phyloP scores from a whole-genome alignment of 1,140 invertebrate species.

The Antheraea mylitta region DNA sequence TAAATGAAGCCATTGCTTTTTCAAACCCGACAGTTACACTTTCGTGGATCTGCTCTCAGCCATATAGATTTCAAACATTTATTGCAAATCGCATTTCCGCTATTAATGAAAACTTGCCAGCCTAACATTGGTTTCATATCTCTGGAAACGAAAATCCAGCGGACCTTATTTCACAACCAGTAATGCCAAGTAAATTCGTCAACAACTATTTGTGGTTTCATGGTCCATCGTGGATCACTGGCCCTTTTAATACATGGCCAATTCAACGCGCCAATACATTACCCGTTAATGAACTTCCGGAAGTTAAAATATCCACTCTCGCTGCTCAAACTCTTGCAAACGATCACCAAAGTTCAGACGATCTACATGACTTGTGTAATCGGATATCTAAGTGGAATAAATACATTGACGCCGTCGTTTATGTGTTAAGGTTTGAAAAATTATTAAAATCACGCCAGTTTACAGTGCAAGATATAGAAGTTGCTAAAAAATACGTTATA shows the following conservation, averaged over 20 bases:
- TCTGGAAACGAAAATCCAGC: not conserved
- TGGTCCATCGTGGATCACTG: not conserved
- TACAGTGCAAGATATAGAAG: not conserved
- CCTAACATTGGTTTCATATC: not conserved
- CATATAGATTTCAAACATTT: conserved; percentile 1
- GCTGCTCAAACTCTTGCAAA: not conserved
- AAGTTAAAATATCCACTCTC: not conserved
- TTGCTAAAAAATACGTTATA: conserved; percentile 4
- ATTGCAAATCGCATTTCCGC: not conserved
- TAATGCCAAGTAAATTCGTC: not conserved
- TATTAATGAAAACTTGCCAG: not conserved
- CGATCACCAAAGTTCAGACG: not conserved
- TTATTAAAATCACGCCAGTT: not conserved
- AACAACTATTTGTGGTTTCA: not conserved
- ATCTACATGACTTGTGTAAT: not conserved
- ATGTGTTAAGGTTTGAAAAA: conserved; percentile 5
- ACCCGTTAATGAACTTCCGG: not conserved
- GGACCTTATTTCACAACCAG: not conserved
- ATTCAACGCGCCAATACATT: not conserved
- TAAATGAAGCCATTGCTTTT: not conserved
- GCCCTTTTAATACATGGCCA: not conserved
- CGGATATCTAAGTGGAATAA: not conserved
- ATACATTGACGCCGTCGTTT: not conserved
- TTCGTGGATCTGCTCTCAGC: not conserved
- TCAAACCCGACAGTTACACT: not conserved